Evolutionary conservation across 1,140 invertebrate genomes (phyloP), one percentile per base, ranked within the genome.

Genomic region (Rhizoglyphus robini): DNA sequence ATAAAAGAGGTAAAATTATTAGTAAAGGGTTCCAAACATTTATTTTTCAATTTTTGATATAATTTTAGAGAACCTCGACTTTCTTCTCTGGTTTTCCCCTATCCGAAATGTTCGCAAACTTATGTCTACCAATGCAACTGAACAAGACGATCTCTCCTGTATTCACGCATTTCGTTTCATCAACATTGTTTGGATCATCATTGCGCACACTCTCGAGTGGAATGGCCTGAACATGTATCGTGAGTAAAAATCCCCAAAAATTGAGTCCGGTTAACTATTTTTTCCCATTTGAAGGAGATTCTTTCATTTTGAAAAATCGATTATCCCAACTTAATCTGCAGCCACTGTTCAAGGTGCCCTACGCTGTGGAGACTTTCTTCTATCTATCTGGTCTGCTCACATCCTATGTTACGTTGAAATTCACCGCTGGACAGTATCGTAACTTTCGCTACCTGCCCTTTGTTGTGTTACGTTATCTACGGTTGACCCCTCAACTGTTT

Each of bases 171-270:
- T 73, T 13, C 51, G 66, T 63, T 65, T 72, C 20, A 36, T 71
- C 2, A 68, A 63, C 15, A 72, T 73, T 69, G n/a, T 68, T 27
- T 67, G 70, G 65, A 69, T 73, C 27, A 71, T 73, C 18, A 60
- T 70, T 15, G 71, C 67, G n/a, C 72, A 73, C 41, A 69, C 72
- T 11, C 27, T 64, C 4, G 63, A 31, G 11, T 64, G 0, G 90
- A 88, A 75, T 76, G 88, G n/a, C 83, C 41, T 36, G 41, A 48
- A 47, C 29, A 30, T 49, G 30, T 68, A 38, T 57, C 64, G 48
- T 36, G 59, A 58, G 25, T 23, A 18, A 20, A 25, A 54, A 54
- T 54, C 23, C 23, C 8, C n/a, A n/a, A n/a, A n/a, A n/a, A n/a
- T n/a, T n/a, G n/a, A n/a, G n/a, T n/a, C n/a, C n/a, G n/a, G n/a